Percentiles rank a stretch among this genome's conserved stretches.
These are phyloP conservation scores for Phytoseiulus persimilis DNA, from an alignment of 2,888 invertebrate genomes.

Conservation along the genomic window DNA sequence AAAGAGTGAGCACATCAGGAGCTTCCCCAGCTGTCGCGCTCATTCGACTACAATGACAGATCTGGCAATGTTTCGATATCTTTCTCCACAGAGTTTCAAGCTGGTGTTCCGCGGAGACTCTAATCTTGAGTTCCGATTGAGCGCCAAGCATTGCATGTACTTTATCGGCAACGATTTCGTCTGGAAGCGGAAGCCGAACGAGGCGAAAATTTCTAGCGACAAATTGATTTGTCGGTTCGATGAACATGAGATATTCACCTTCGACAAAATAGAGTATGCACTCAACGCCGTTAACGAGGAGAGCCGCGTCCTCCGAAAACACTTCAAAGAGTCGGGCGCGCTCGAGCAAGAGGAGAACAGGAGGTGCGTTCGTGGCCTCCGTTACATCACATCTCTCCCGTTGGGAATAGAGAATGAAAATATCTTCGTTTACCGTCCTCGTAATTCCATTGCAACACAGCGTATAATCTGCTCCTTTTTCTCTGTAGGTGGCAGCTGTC, in stretches of 20 bases:
- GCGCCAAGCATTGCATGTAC: constrained; percentile 7
- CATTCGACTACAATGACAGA: background rate
- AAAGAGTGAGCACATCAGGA: background rate
- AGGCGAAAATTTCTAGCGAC: constrained; percentile 41
- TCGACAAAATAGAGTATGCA: constrained; percentile 40
- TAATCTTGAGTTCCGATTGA: constrained; percentile 28
- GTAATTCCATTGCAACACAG: no score
- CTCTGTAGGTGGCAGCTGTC: constrained; percentile 12
- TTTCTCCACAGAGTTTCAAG: background rate
- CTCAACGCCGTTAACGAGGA: constrained; percentile 11
- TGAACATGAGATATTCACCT: constrained; percentile 43
- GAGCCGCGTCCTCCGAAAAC: constrained; percentile 20
- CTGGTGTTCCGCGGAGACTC: constrained; percentile 30
- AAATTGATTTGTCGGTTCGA: constrained; percentile 44
- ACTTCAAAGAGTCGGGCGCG: constrained; percentile 26
- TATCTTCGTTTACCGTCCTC: no score
- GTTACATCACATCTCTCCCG: no score
- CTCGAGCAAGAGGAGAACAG: constrained; percentile 28
- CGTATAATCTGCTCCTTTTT: no score
- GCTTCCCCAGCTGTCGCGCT: background rate
- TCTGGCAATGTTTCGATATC: no score
- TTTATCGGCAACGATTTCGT: constrained; percentile 44
- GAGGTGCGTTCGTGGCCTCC: background rate
- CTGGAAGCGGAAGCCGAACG: constrained; percentile 43
- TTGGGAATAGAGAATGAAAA: no score